Evolutionary conservation across 1,140 invertebrate genomes (phyloP), one percentile per base, ranked within the genome.

Genomic region (Aphidius gifuensis): DNA sequence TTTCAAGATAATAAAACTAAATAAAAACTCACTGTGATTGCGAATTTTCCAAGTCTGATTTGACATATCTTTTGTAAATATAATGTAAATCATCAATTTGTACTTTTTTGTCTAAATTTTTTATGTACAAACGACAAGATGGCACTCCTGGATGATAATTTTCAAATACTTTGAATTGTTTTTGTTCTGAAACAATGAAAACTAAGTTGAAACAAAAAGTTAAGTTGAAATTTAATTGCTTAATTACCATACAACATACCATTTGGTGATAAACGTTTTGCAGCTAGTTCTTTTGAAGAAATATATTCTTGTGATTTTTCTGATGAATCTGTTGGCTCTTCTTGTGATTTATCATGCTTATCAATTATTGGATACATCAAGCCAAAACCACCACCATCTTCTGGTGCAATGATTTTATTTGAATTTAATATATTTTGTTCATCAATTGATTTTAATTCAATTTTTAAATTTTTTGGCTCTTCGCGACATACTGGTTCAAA

Each of bases 81-180:
- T 85, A 86, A 68, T 89, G 84, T 5, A 97, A 81, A 80, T 97
- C 92, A 65, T 85, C 80, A 45, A 87, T 83, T 43, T 83, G 85
- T 0, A 93, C 89, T 66, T 86, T 85, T 82, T 95, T 96, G 2
- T 89, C 84, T 23, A 97, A 82, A 84, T 98, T 98, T 77, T 98
- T 98, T 44, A 98, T 89, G 72, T 98, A 97, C 7, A 98, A 78
- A 62, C 92, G 87, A 80, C 88, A 86, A 7, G 90, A 91, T 11
- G 92, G 89, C 49, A 88, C 84, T 11, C 95, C 94, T 39, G 86
- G 75, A 67, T 90, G 85, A 80, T 97, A 97, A 72, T 93, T 94
- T 76, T 92, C 93, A 68, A 93, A 97, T 16, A 94, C 88, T 49
- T 90, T 85, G 57, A 93, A 77, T 8, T 90, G 75, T 71, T 88